Evolutionary conservation across 1,140 invertebrate genomes (phyloP), one percentile per base, ranked within the genome.

Genomic region (Solen grandis): DNA sequence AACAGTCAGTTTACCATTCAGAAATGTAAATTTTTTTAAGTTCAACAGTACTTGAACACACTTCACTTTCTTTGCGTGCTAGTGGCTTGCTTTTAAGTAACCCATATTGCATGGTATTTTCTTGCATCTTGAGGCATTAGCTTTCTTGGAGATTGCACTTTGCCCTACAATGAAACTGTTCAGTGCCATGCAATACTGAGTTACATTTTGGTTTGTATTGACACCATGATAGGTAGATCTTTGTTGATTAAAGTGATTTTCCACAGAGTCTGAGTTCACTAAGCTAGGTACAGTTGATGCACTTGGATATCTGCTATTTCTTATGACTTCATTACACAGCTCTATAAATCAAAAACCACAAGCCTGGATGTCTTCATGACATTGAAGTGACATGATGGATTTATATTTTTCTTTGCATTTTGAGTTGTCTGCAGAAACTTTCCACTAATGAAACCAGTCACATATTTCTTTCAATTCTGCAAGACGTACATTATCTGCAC

Each of bases 311-410:
- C n/a, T n/a, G n/a, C n/a, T n/a, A n/a, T n/a, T n/a, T 36, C 25
- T 36, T n/a, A 52, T 5, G 25, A 69, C 25, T 36, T 65, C 27
- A n/a, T 38, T 1, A 52, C 46, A 63, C 31, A 80, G 27, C 46
- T 54, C 35, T 14, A 27, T 33, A 72, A 81, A 59, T 8, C 31
- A 25, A 25, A 36, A 25, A 35, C 25, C n/a, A 52, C n/a, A n/a
- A n/a, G n/a, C n/a, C n/a, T n/a, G n/a, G n/a, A n/a, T n/a, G n/a
- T n/a, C n/a, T n/a, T n/a, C 22, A 22, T 27, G 16, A 46, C 50
- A 69, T 57, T 69, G 35, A 4, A 19, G 2, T 35, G 52, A 78
- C 14, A 66, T 19, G 8, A 78, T 29, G 2, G 0, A 33, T 41
- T 59, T 59, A 29, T 59, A 27, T 46, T 16, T 55, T 19, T 38